Base-by-base conservation (phyloP, 2,888 invertebrate species). In the Muscina levida region DNA sequence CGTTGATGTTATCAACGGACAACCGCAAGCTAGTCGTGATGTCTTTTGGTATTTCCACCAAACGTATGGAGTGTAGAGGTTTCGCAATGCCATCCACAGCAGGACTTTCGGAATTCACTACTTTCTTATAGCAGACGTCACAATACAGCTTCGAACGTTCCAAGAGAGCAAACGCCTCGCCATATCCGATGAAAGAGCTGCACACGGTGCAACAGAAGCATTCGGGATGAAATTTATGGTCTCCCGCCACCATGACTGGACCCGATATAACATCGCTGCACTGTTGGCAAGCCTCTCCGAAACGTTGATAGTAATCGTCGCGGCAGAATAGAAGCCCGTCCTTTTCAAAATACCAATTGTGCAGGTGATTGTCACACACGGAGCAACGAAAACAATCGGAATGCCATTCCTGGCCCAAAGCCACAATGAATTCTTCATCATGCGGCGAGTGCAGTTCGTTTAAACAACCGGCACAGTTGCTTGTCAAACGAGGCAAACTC, bases 161-260 rank as follows among this genome's bases (percentile, higher is more conserved):
- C n/a, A 97, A 94, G 67, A 98, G 92, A 1, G 97, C 97, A 90
- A 97, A 98, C 8, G 97, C 95, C 89, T 98, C 97, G 5, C 97
- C 97, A 91, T 97, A 97, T 80, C 97, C 98, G 85, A 98, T 96
- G 89, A 95, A 97, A 2, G 94, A 92, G 39, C 93, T 92, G 90
- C 98, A 98, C 37, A 93, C 93, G 62, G 92, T 92, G 89, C 98
- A 98, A 86, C 95, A 94, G 91, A 98, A 98, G 91, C 98, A 98
- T 92, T 98, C 98, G 56, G 97, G 97, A 91, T 98, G 98, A 91
- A 97, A 98, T 90, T 97, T 96, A 91, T 97, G 97, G 87, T 96
- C 96, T 37, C 97, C 98, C 22, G 97, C 97, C 82, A 97, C 94
- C 97, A 98, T 97, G 83, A 97, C 96, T 26, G 97, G 97, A 0